Base-by-base conservation (phyloP, 2,113 vertebrate genomes). In the Lota lota region DNA sequence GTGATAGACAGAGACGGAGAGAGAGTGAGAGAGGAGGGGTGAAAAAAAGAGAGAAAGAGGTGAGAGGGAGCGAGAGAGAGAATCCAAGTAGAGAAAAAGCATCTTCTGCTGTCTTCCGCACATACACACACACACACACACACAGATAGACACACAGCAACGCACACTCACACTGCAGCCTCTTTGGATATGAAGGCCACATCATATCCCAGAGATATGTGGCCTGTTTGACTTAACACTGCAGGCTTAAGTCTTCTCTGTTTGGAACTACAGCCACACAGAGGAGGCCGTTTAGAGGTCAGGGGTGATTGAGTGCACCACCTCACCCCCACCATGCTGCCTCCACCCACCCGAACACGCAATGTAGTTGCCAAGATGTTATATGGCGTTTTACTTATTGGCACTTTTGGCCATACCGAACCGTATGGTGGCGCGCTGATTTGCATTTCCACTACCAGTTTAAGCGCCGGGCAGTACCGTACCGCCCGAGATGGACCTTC, bases 221-320 rank as follows among this genome's bases (percentile, higher is more conserved):
- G 65, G 36, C 61, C 64, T 58, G 68, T 73, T 81, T 54, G 68
- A 66, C 77, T 78, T 66, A 83, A 12, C 20, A 73, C 69, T 61
- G 77, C 17, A 22, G 67, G 60, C 74, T 74, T 72, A 63, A 58
- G 61, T 76, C 20, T 69, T 80, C 18, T 76, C 15, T 61, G 20
- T 72, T 66, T 67, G 56, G 17, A 53, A 18, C 33, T 18, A 20
- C n/a, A 24, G 57, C 28, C 40, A 56, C 22, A 57, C 18, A 22
- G 50, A 68, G 58, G 28, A 14, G 68, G 56, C 33, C 40, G 33
- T 14, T 68, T 58, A 74, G 71, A 77, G 74, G 70, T 81, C 70
- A 82, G 82, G 75, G 70, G 59, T 68, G 64, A 64, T 66, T 33
- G 24, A 74, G 70, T 68, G 11, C 62, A 11, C 61, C 21, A 62